Evolutionary conservation across 92 coral and sea anemone species (phyloP).

Genomic region (Porites rus): DNA sequence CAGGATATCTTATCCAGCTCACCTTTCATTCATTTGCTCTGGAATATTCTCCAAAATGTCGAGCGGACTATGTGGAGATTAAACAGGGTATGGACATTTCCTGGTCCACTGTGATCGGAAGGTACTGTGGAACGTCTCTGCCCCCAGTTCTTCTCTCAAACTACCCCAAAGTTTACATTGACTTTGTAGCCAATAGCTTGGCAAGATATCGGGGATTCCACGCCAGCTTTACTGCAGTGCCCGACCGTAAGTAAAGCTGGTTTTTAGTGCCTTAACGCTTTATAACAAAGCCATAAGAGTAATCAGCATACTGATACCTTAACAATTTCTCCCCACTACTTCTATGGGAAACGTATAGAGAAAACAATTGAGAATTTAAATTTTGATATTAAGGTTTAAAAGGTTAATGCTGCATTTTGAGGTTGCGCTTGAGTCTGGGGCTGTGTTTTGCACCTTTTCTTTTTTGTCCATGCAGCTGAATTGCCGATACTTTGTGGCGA

Average conservation of each 20-base stretch:
- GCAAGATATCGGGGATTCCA: conserved; percentile 76
- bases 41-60: conserved; percentile 12
- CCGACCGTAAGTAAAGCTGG: conserved; percentile 43
- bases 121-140: conserved; percentile 41
- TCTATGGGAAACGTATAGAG: too few species aligned
- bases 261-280: too few species aligned
- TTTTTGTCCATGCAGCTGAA: too few species aligned
- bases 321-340: too few species aligned
- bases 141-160: conserved; percentile 1
- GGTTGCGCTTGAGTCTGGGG: too few species aligned
- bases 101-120: conserved; percentile 1
- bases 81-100: not conserved
- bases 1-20: conserved; percentile 37
- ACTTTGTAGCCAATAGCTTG: conserved; percentile 54
- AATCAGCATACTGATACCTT: too few species aligned
- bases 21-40: conserved; percentile 36
- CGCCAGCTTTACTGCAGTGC: conserved; percentile 49
- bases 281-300: too few species aligned
- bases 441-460: too few species aligned
- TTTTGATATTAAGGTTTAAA: too few species aligned
- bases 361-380: too few species aligned
- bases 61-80: conserved; percentile 38
- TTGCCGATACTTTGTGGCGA: too few species aligned
- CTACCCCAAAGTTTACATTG: conserved; percentile 53
- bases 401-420: too few species aligned